Conservation (phyloP, 64 coral and sea anemone genomes). For the Porites australiensis region DNA sequence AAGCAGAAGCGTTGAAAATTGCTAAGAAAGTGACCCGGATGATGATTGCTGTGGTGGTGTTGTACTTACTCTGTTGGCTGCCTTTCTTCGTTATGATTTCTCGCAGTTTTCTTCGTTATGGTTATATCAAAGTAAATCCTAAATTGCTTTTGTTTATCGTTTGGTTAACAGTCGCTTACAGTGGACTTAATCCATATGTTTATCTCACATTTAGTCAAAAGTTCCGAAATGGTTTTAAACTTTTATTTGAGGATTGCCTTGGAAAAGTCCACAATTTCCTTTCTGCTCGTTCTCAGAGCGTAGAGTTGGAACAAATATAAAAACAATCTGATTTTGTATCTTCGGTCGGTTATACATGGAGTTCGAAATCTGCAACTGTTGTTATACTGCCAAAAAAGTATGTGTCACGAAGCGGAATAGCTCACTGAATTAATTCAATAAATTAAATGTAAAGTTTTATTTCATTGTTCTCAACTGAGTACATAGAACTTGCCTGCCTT, state of each 20-base stretch:
- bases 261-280: background rate
- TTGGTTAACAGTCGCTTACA: background rate
- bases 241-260: background rate
- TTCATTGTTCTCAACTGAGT: too few relatives aligned
- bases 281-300: background rate
- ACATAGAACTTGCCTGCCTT: too few relatives aligned
- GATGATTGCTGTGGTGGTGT: constrained; percentile 1
- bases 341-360: too few relatives aligned
- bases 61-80: background rate
- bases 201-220: background rate
- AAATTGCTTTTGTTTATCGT: background rate
- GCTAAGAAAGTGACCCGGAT: constrained; percentile 12
- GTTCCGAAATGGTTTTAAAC: background rate
- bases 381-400: too few relatives aligned
- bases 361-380: too few relatives aligned
- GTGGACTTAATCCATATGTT: background rate
- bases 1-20: background rate
- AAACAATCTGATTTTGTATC: background rate
- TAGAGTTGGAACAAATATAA: background rate
- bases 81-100: background rate
- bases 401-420: too few relatives aligned
- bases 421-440: too few relatives aligned
- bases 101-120: background rate
- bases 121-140: background rate
- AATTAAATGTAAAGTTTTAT: too few relatives aligned